Evolutionary conservation across 2,113 vertebrate genomes (phyloP).

Genomic region (Elaphurus davidianus): DNA sequence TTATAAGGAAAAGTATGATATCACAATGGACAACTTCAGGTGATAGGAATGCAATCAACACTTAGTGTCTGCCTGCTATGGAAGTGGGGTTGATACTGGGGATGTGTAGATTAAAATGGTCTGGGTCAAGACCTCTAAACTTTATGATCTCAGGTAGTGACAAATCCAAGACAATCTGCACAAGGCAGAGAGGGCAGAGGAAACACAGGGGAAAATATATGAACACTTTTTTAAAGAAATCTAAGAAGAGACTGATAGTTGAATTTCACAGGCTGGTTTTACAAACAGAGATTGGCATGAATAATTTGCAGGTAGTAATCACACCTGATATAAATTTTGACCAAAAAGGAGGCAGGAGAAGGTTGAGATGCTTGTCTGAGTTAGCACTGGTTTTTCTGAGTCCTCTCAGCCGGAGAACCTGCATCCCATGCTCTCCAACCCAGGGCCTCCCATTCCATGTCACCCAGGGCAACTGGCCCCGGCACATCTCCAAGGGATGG

Average conservation of each 20-base stretch:
- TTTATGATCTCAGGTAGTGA: background rate
- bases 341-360: background rate
- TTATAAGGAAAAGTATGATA: background rate
- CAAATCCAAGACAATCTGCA: background rate
- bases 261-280: too few relatives aligned
- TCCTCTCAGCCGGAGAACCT: background rate
- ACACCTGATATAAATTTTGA: rapidly evolving
- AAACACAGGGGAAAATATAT: background rate
- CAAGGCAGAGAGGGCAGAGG: background rate
- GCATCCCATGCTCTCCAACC: background rate
- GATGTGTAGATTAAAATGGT: background rate
- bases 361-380: background rate
- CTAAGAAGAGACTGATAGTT: too few relatives aligned
- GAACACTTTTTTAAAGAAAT: background rate
- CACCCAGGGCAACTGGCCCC: background rate
- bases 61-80: background rate
- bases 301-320: background rate
- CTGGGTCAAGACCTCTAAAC: background rate
- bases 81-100: background rate
- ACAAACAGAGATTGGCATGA: background rate
- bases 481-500: background rate
- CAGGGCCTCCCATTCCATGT: rapidly evolving
- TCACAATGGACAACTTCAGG: background rate
- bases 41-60: background rate
- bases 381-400: background rate